Conservation (phyloP, 2,113 vertebrate species). For the Calidris pygmaea region DNA sequence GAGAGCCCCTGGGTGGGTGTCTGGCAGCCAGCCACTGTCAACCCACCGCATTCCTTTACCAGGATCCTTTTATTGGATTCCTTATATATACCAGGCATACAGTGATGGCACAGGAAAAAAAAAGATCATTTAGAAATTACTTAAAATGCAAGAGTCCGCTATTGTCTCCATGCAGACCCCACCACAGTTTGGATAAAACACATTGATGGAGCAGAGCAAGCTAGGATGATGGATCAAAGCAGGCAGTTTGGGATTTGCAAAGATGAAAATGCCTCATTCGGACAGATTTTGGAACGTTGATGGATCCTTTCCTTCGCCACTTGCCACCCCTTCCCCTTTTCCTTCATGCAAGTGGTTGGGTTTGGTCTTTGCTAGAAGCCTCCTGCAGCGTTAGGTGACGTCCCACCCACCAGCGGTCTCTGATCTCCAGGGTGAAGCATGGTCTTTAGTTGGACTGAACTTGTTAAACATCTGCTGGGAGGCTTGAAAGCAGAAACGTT, state of each 20-base stretch:
- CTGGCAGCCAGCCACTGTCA: not conserved
- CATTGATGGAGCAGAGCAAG: accelerated
- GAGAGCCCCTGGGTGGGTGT: not conserved
- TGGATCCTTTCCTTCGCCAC: not conserved
- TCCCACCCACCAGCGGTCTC: not conserved
- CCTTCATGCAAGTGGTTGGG: not conserved
- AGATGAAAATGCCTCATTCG: not conserved
- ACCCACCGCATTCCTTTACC: not conserved
- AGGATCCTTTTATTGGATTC: not conserved
- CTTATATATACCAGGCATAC: not conserved
- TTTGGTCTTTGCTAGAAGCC: not conserved
- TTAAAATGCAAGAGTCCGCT: not conserved
- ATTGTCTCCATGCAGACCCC: not conserved
- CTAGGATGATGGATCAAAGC: not conserved
- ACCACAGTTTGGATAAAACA: not conserved
- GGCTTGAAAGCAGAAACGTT: not conserved
- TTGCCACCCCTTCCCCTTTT: not conserved
- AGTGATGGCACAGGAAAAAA: not conserved
- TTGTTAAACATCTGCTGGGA: not conserved
- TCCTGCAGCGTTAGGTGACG: not conserved
- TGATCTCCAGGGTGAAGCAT: not conserved
- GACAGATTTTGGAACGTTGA: not conserved
- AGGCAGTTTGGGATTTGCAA: not conserved
- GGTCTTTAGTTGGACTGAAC: not conserved
- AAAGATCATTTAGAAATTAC: not conserved